Evolutionary conservation across 2,113 vertebrate species (phyloP).

Genomic region (Cololabis saira): DNA sequence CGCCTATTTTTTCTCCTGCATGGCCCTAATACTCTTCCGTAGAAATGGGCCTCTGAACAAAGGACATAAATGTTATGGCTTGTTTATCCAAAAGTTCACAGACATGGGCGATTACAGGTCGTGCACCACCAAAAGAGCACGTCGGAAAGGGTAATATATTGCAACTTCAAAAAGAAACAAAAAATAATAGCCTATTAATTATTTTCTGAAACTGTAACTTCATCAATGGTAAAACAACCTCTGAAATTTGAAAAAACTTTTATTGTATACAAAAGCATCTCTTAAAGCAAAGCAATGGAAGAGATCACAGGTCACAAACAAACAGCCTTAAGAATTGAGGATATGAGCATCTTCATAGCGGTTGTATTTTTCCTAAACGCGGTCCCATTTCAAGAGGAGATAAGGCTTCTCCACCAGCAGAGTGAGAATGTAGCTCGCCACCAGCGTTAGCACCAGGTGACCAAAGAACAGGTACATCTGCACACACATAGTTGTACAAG

Average conservation of each 20-base stretch:
- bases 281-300: not conserved
- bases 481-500: not conserved
- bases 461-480: conserved; percentile 87
- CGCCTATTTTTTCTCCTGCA: too few relatives aligned
- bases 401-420: conserved; percentile 84
- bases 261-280: conserved; percentile 1
- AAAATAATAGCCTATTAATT: too few relatives aligned
- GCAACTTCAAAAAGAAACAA: too few relatives aligned
- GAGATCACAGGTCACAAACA: not conserved
- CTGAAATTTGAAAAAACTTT: not conserved
- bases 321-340: not conserved
- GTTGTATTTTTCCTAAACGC: conserved; percentile 14
- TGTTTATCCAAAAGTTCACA: too few relatives aligned
- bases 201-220: too few relatives aligned
- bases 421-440: conserved; percentile 75
- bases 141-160: too few relatives aligned
- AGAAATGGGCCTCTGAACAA: too few relatives aligned
- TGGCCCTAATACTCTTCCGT: too few relatives aligned
- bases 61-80: too few relatives aligned
- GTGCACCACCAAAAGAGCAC: too few relatives aligned
- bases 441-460: conserved; percentile 78
- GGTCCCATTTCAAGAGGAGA: conserved; percentile 38
- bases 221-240: not conserved
- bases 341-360: not conserved
- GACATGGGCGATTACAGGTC: too few relatives aligned